Percentiles rank a stretch among this genome's conserved stretches.
These are phyloP conservation scores for Tetheella fluctuosa DNA, from an alignment of 2,888 invertebrate species.

Conservation along the genomic window DNA sequence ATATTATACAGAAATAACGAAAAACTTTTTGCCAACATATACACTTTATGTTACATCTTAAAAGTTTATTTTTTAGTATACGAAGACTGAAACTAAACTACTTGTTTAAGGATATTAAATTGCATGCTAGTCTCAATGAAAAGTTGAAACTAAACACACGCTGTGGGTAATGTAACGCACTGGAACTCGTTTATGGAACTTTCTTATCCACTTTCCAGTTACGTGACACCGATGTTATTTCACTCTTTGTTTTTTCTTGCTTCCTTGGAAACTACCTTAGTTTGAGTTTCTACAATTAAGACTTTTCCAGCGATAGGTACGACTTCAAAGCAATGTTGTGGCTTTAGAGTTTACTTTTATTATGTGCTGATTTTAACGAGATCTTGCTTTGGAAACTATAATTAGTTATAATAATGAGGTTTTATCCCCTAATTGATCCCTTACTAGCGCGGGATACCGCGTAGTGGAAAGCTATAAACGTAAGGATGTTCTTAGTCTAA, in stretches of 20 bases:
- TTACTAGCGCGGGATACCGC: too few species aligned
- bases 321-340: constrained; percentile 28
- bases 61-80: not conserved
- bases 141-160: constrained; percentile 3
- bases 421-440: not conserved
- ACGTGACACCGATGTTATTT: constrained; percentile 9
- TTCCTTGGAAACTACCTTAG: not conserved
- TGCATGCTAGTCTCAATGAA: not conserved
- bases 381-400: constrained; percentile 55
- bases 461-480: too few species aligned
- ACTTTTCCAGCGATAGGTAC: not conserved
- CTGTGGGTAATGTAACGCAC: constrained; percentile 7
- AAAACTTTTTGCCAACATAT: not conserved
- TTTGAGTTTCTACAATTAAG: constrained; percentile 4
- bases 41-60: not conserved
- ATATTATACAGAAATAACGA: too few species aligned
- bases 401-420: constrained; percentile 25
- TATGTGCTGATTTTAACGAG: constrained; percentile 61
- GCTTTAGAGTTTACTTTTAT: constrained; percentile 54
- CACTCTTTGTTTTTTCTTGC: not conserved
- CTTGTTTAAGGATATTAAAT: not conserved
- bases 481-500: too few species aligned
- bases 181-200: constrained; percentile 11
- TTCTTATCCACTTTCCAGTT: constrained; percentile 6
- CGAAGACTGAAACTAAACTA: not conserved